Evolutionary conservation across 1,140 invertebrate species (phyloP), one percentile per base, ranked within the genome.

Genomic region (Vollenhovia emeryi): DNA sequence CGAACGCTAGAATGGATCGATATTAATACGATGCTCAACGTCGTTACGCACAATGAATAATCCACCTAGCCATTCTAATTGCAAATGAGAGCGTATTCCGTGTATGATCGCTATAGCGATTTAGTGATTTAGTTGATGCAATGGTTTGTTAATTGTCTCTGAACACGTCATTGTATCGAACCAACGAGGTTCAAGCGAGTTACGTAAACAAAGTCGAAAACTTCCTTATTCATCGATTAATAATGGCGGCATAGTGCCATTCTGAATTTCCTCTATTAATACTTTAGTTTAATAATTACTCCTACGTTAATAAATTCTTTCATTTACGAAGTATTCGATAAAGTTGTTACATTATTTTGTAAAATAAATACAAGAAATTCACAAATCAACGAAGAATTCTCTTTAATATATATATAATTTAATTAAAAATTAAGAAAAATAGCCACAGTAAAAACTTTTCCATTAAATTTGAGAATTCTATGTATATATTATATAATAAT

Each of bases 1-100:
- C 45, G 55, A 73, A 60, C 21, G 33, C 52, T 57, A 21, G 60
- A 36, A 66, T 64, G 11, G 60, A 84, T 79, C 74, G n/a, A 79
- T 82, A 69, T 82, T 71, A 82, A 82, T 82, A 79, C 62, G 76
- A 50, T 33, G 78, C 50, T 55, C 40, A 84, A 55, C 74, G 24
- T 79, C 82, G 59, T 80, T 84, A 79, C 36, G 74, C 60, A 79
- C 50, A 79, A 84, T 84, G 75, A 84, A 84, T 84, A 79, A 84
- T 80, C 45, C 27, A 57, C n/a, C 60, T 50, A 79, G 59, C 27
- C 24, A 66, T 57, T 52, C 45, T 73, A 73, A 59, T 82, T 82
- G 78, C 78, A 82, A 82, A 73, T 82, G 78, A 73, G 66, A 82
- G 45, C 40, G 50, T 80, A 80, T 71, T 52, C 30, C 50, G 36